Conservation (phyloP, 2,797 vertebrate species). For the Notolabrus celidotus region DNA sequence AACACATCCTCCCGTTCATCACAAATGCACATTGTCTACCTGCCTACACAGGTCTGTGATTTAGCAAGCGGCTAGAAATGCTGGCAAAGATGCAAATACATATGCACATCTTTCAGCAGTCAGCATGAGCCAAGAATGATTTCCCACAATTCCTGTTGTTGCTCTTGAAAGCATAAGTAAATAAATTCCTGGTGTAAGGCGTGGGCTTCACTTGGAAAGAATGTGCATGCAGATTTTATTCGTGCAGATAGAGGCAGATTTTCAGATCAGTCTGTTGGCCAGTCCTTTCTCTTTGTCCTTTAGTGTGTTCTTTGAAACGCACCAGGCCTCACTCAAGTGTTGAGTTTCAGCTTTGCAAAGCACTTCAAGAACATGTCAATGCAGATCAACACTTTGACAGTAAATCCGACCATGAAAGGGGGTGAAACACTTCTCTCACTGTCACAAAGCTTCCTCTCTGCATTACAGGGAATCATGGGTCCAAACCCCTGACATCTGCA, state of each 20-base stretch:
- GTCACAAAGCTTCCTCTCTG: constrained; percentile 47
- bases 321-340: constrained; percentile 54
- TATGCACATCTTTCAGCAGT: constrained; percentile 52
- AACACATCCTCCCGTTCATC: constrained; percentile 14
- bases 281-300: constrained; percentile 47
- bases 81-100: constrained; percentile 56
- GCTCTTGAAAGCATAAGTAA: constrained; percentile 56
- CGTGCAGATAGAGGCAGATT: constrained; percentile 20
- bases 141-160: constrained; percentile 48
- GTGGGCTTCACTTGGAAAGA: constrained; percentile 55
- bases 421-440: constrained; percentile 33
- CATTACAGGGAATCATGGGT: constrained; percentile 27
- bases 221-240: constrained; percentile 57
- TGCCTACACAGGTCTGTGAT: constrained; percentile 61
- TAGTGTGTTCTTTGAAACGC: constrained; percentile 52
- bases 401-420: constrained; percentile 62
- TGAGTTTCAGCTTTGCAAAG: constrained; percentile 60
- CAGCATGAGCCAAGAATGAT: constrained; percentile 35
- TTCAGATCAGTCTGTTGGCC: constrained; percentile 34
- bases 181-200: constrained; percentile 41
- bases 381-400: constrained; percentile 70
- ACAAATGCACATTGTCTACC: constrained; percentile 40
- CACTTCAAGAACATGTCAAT: constrained; percentile 66
- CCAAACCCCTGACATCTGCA: constrained; percentile 39
- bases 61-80: constrained; percentile 45